Percentiles rank a stretch among this genome's conserved stretches.
These are phyloP conservation scores for Solea solea DNA, from an alignment of 2,113 vertebrate species.

Conservation along the genomic window DNA sequence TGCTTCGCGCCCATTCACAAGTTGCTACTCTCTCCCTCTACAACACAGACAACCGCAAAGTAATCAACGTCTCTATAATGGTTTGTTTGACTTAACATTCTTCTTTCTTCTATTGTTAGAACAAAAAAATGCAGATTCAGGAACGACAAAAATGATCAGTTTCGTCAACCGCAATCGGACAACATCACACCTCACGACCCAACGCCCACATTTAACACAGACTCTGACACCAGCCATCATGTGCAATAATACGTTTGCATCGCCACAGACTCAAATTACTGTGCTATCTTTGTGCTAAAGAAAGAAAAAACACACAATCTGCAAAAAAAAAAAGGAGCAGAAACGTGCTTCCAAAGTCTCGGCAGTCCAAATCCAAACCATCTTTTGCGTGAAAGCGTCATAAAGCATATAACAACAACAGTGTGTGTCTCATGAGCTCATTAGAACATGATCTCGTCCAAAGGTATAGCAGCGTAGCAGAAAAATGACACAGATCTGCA, in stretches of 20 bases:
- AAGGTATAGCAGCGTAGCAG: too few species aligned
- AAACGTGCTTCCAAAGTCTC: too few species aligned
- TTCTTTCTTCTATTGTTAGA: too few species aligned
- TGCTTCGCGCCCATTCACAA: slow-evolving; percentile 23
- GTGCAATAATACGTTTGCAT: too few species aligned
- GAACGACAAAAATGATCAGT: too few species aligned
- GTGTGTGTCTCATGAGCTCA: too few species aligned
- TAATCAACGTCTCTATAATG: not conserved
- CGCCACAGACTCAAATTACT: not conserved
- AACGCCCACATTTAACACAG: not conserved
- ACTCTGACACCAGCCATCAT: not conserved
- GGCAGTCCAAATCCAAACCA: too few species aligned
- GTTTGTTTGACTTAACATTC: too few species aligned
- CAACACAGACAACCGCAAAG: slow-evolving; percentile 6
- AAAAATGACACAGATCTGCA: not conserved
- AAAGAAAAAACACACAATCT: not conserved
- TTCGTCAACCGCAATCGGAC: too few species aligned
- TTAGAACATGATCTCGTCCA: too few species aligned
- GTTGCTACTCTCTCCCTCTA: not conserved
- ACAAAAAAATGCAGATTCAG: too few species aligned
- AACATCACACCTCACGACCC: too few species aligned
- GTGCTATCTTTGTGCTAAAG: not conserved
- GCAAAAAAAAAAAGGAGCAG: not conserved
- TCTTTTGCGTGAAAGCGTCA: not conserved
- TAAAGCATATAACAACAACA: not conserved